A percentile compares a stretch with the other conserved stretches of the same genome.
phyloP scores from a whole-genome alignment of 2,888 invertebrate species.

The Apoda limacodes region DNA sequence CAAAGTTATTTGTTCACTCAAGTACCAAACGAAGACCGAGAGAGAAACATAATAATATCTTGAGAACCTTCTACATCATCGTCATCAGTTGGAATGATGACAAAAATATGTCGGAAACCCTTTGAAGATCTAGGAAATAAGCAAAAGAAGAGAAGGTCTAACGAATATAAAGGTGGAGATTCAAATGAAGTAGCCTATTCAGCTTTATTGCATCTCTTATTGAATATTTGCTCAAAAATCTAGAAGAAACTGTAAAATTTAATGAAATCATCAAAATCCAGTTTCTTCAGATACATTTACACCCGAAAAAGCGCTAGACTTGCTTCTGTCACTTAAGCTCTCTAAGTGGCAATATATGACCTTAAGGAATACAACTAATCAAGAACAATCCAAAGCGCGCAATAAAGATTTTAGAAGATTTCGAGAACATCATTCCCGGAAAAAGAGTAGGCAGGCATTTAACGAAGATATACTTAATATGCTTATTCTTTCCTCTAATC shows the following conservation, averaged over 20 bases:
- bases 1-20: too few species aligned
- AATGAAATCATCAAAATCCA: conserved; percentile 9
- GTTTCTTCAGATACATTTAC: conserved; percentile 10
- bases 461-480: too few species aligned
- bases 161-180: conserved; percentile 3
- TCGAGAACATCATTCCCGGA: too few species aligned
- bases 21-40: too few species aligned
- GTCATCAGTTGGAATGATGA: conserved; percentile 9
- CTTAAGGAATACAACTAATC: conserved; percentile 11
- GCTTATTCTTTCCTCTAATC: too few species aligned
- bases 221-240: conserved; percentile 14
- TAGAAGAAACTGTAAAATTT: conserved; percentile 13
- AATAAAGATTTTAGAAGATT: too few species aligned
- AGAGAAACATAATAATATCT: too few species aligned
- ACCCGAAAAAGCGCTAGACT: conserved; percentile 14
- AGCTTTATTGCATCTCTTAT: conserved; percentile 13
- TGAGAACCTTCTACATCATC: too few species aligned
- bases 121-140: conserved; percentile 10
- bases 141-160: conserved; percentile 9
- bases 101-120: conserved; percentile 8
- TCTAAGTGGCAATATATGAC: conserved; percentile 14
- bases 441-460: too few species aligned
- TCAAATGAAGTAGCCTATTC: conserved; percentile 4
- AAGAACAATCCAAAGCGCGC: too few species aligned
- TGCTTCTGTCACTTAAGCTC: conserved; percentile 14